These are phyloP conservation scores for Epizoanthus stellaris DNA, from an alignment of 92 coral and sea anemone species.

Conservation along the genomic window DNA sequence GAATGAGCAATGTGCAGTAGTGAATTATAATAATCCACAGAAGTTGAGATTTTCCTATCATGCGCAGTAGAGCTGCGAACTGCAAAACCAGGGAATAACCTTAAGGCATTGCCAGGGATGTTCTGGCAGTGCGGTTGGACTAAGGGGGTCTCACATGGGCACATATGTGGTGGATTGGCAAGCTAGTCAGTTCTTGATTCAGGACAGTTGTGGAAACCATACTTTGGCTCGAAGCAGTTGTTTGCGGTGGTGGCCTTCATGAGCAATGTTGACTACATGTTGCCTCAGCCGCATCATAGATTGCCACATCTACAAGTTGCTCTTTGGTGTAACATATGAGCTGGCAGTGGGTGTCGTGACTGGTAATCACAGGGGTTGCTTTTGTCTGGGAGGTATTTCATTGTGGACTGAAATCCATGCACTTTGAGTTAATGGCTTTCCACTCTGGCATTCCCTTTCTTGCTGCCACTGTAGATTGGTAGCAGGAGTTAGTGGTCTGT, in stretches of 20 bases:
- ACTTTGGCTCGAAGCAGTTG: background rate
- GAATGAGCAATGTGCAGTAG: too few species aligned
- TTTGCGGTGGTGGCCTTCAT: constrained; percentile 10
- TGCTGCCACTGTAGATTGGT: too few species aligned
- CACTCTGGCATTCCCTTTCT: too few species aligned
- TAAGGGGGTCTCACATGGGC: background rate
- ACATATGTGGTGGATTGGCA: background rate
- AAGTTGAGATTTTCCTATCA: too few species aligned
- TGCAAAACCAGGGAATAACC: too few species aligned
- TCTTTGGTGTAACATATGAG: constrained; percentile 19
- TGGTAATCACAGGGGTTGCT: constrained; percentile 30
- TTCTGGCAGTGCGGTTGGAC: too few species aligned
- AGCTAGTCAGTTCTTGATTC: background rate
- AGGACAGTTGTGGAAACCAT: background rate
- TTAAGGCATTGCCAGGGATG: too few species aligned
- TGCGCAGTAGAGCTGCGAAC: too few species aligned
- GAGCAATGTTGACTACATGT: constrained; percentile 28
- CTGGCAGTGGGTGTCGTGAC: constrained; percentile 12
- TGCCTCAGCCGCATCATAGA: constrained; percentile 16
- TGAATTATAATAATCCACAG: too few species aligned
- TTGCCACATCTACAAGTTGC: constrained; percentile 23
- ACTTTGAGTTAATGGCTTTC: constrained; percentile 19
- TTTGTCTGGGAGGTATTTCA: constrained; percentile 30
- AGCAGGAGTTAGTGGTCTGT: constrained; percentile 5
- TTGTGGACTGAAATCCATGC: constrained; percentile 1